Evolutionary conservation across 2,113 vertebrate species (phyloP).

Genomic region (Forbesichthys papilliferus): DNA sequence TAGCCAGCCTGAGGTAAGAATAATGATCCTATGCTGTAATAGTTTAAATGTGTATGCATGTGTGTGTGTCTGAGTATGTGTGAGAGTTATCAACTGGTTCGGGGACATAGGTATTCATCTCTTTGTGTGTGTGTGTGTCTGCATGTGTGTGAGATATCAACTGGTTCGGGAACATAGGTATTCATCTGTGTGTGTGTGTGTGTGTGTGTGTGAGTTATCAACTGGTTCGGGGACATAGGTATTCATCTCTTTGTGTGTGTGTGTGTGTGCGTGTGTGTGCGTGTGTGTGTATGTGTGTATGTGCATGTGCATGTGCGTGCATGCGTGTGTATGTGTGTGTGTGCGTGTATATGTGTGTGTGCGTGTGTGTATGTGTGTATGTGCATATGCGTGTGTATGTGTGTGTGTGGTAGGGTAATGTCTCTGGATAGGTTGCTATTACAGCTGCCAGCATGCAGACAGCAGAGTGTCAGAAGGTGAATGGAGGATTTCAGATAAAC

Average conservation of each 20-base stretch:
- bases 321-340: neutral
- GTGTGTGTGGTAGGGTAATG: constrained; percentile 4
- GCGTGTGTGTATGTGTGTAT: neutral
- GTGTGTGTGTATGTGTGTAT: neutral
- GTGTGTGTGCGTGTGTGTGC: neutral
- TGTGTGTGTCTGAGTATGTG: constrained; percentile 1
- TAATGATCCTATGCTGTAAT: neutral
- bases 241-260: constrained; percentile 14
- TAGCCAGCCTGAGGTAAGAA: constrained; percentile 49
- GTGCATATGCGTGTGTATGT: neutral
- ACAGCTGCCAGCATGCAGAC: constrained; percentile 55
- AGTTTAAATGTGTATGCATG: neutral
- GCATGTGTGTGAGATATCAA: neutral
- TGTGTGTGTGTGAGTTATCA: neutral
- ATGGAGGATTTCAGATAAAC: constrained; percentile 34
- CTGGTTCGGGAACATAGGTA: neutral
- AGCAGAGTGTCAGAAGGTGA: constrained; percentile 41
- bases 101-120: neutral
- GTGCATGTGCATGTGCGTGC: no score
- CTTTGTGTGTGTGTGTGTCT: neutral
- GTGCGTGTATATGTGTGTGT: neutral
- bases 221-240: no score
- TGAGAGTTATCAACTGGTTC: neutral
- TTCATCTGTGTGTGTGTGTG: neutral
- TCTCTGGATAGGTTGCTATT: constrained; percentile 54